phyloP scores from a whole-genome alignment of 2,797 vertebrate genomes.

The Macrochelys suwanniensis region DNA sequence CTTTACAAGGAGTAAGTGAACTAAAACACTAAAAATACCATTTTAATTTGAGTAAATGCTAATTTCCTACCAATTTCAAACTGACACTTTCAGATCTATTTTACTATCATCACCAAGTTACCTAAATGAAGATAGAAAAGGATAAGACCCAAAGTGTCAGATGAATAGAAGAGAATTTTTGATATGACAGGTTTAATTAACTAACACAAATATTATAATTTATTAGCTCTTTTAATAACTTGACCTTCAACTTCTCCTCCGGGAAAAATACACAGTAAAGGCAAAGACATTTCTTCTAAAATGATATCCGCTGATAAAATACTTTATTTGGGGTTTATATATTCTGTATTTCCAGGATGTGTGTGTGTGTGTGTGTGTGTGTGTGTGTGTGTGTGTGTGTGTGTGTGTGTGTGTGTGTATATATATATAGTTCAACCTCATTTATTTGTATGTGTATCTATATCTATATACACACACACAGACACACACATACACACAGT shows the following conservation, averaged over 20 bases:
- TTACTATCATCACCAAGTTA: slow-evolving; percentile 16
- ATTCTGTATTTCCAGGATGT: slow-evolving; percentile 4
- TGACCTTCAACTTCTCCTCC: slow-evolving; percentile 59
- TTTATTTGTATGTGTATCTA: slow-evolving; percentile 17
- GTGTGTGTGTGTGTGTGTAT: neutral
- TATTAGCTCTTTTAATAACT: slow-evolving; percentile 69
- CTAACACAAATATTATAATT: slow-evolving; percentile 68
- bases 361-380: neutral
- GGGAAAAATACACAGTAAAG: slow-evolving; percentile 41
- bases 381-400: neutral
- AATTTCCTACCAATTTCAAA: neutral
- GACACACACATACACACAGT: too few relatives aligned
- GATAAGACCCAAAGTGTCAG: slow-evolving; percentile 32
- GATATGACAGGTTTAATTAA: slow-evolving; percentile 75
- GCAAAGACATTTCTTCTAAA: slow-evolving; percentile 70
- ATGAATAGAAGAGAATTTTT: slow-evolving; percentile 34
- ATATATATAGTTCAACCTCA: neutral
- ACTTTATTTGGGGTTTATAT: slow-evolving; percentile 6
- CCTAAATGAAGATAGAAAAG: slow-evolving; percentile 8
- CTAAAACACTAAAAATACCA: neutral
- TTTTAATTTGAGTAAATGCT: neutral
- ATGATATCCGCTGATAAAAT: slow-evolving; percentile 37
- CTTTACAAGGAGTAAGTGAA: neutral
- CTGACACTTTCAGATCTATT: neutral
- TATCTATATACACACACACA: too few relatives aligned